Percentiles rank a stretch among this genome's conserved stretches.
These are phyloP conservation scores for Megalops atlanticus DNA, from an alignment of 2,113 vertebrate species.

Conservation along the genomic window DNA sequence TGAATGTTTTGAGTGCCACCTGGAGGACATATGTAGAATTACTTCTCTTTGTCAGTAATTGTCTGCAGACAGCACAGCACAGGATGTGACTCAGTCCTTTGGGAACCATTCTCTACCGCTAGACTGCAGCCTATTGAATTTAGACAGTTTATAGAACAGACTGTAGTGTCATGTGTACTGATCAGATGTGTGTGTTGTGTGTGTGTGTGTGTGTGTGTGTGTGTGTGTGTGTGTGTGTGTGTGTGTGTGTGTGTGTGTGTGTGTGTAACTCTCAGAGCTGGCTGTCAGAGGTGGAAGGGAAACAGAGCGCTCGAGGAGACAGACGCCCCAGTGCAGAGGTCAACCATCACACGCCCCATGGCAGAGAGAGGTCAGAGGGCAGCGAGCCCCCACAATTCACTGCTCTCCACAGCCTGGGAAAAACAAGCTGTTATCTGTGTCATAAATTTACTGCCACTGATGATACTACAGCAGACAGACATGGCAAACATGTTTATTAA, in stretches of 20 bases:
- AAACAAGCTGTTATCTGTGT: not conserved
- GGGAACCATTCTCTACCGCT: not conserved
- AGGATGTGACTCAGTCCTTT: not conserved
- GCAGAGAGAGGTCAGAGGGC: conserved; percentile 87
- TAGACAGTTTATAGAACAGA: not conserved
- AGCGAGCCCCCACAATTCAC: not conserved
- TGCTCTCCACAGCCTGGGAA: not conserved
- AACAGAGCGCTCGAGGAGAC: conserved; percentile 86
- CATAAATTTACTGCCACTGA: not conserved
- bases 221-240: not conserved
- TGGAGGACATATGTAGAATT: conserved; percentile 31
- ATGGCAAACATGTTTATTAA: not conserved
- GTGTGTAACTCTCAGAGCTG: conserved; percentile 74
- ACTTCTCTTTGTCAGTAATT: conserved; percentile 16
- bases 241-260: not conserved
- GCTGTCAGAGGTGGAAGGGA: conserved; percentile 96
- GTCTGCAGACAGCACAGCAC: not conserved
- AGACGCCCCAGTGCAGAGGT: conserved; percentile 90
- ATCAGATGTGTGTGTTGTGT: not conserved
- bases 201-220: not conserved
- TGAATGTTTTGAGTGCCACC: conserved; percentile 30
- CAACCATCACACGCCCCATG: conserved; percentile 94
- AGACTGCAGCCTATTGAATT: not conserved
- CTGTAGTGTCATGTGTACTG: not conserved
- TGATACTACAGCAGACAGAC: not conserved